These are phyloP conservation scores for Notothenia coriiceps DNA, from an alignment of 2,113 vertebrate species.

Conservation along the genomic window DNA sequence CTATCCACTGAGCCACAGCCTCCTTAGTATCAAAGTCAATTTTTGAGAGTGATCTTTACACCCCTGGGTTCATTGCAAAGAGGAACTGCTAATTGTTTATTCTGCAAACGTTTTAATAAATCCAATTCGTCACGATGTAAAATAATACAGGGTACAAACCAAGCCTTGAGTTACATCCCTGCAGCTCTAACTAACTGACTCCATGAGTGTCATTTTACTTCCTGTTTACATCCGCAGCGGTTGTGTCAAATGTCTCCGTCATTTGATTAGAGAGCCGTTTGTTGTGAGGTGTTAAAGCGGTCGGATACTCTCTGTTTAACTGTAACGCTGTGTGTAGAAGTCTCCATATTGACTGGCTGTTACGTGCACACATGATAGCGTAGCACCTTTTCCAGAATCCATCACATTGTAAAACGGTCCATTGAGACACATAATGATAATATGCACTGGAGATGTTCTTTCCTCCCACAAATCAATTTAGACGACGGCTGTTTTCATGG, in stretches of 20 bases:
- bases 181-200: neutral
- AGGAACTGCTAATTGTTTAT: neutral
- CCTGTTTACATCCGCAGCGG: neutral
- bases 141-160: neutral
- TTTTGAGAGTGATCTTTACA: neutral
- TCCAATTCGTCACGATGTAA: neutral
- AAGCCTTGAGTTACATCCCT: neutral
- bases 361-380: slow-evolving; percentile 11
- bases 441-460: slow-evolving; percentile 33
- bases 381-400: slow-evolving; percentile 32
- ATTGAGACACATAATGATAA: slow-evolving; percentile 38
- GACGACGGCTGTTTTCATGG: slow-evolving; percentile 52
- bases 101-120: neutral
- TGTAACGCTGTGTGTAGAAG: neutral
- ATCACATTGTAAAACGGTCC: slow-evolving; percentile 41
- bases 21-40: neutral
- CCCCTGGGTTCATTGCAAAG: neutral
- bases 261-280: neutral
- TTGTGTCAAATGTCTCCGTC: neutral
- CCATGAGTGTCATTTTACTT: neutral
- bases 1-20: no score
- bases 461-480: slow-evolving; percentile 50
- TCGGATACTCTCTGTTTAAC: neutral
- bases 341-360: slow-evolving; percentile 22
- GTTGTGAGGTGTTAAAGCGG: neutral